Evolutionary conservation across 2,888 invertebrate genomes (phyloP), one percentile per base, ranked within the genome.

Genomic region (Idaea dimidiata): DNA sequence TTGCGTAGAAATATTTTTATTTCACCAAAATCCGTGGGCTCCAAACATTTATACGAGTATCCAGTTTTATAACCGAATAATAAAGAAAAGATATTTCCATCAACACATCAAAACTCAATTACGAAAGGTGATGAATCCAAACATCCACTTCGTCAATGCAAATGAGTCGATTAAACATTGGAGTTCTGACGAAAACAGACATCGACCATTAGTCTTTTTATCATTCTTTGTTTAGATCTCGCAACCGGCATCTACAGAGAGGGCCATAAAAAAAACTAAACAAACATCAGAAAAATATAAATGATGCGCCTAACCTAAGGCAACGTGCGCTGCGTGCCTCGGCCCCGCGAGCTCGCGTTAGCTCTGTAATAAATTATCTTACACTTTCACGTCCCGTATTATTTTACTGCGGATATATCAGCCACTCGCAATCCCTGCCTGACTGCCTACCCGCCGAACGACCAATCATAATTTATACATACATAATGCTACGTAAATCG

Each of bases 231-330:
- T 90, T 90, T 88, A 79, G 77, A 84, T 82, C 84, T 82, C 80
- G 73, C 82, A 79, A 81, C 81, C 86, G 86, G 82, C 83, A 81
- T 85, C 81, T 80, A 82, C 82, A 83, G 81, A 83, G 83, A 81
- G 81, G 74, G 78, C 79, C 78, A 81, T 86, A 87, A 88, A 89
- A n/a, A 24, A 88, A 79, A 86, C 80, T 85, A 89, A 87, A 88
- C 87, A 90, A 89, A 90, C 88, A 87, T 86, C 79, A 86, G 82
- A 87, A 89, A 87, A 90, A 91, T 91, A 91, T 91, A 89, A 92
- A 91, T 89, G 89, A 91, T 88, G 86, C 86, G 83, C 80, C 88
- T 89, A 89, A 91, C 88, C 81, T 80, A 82, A 86, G 83, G 86
- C 88, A 87, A 84, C 88, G 84, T 76, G 76, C 77, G 80, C 78